phyloP scores from a whole-genome alignment of 2,113 vertebrate genomes.

The Leptodactylus fuscus region DNA sequence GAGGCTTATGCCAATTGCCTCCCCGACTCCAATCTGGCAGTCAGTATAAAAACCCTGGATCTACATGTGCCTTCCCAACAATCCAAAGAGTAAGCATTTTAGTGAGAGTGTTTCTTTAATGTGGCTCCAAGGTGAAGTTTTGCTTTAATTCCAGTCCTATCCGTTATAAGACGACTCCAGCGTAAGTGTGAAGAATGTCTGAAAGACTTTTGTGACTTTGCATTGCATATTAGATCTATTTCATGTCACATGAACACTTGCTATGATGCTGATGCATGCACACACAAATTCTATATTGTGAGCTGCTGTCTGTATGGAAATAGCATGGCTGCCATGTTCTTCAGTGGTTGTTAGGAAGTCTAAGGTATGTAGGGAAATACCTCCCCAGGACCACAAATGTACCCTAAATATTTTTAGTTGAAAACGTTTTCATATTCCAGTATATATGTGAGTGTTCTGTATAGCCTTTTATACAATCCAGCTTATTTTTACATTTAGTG shows the following conservation, averaged over 20 bases:
- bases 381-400: neutral
- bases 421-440: neutral
- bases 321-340: neutral
- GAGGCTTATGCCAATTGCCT: too few species aligned
- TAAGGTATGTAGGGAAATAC: neutral
- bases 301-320: neutral
- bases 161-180: too few species aligned
- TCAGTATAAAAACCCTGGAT: too few species aligned
- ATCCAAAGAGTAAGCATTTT: too few species aligned
- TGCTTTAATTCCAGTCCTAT: too few species aligned
- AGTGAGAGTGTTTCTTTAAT: too few species aligned
- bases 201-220: neutral
- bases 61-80: too few species aligned
- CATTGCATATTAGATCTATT: neutral
- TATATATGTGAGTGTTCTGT: constrained; percentile 13
- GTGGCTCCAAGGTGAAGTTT: too few species aligned
- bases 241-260: neutral
- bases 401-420: neutral
- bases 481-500: constrained; percentile 23
- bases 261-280: neutral
- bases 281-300: neutral
- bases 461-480: constrained; percentile 24
- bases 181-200: too few species aligned
- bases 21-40: too few species aligned
- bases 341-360: neutral